A percentile compares a stretch with the other conserved stretches of the same genome.
phyloP scores from a whole-genome alignment of 1,140 invertebrate genomes.

The Drosophila kanapiae region DNA sequence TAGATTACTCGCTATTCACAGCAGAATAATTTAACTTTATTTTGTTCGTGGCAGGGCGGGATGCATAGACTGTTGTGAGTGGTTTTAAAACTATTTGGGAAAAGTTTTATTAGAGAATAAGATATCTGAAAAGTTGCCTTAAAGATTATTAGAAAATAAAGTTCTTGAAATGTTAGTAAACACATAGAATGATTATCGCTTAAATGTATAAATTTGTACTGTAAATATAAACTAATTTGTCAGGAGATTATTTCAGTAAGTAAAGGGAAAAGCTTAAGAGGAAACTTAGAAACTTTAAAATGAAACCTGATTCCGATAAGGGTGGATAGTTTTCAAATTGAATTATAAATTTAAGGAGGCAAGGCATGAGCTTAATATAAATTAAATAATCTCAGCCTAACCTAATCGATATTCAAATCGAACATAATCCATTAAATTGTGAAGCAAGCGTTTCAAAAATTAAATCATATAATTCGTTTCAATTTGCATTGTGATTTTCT shows the following conservation, averaged over 20 bases:
- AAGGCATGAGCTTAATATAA: background rate
- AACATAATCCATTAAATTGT: background rate
- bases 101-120: background rate
- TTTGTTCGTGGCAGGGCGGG: background rate
- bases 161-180: background rate
- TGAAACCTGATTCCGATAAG: too few species aligned
- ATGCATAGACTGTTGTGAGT: background rate
- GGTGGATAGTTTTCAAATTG: background rate
- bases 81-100: background rate
- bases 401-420: background rate
- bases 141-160: too few species aligned
- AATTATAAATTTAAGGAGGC: background rate
- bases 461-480: slow-evolving; percentile 22
- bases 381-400: background rate
- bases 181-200: background rate
- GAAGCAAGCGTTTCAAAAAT: slow-evolving; percentile 13
- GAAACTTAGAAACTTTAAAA: too few species aligned
- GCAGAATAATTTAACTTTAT: slow-evolving; percentile 15
- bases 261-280: too few species aligned
- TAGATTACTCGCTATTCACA: slow-evolving; percentile 29
- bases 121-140: background rate
- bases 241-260: too few species aligned
- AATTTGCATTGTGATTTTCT: slow-evolving; percentile 44
- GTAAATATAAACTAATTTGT: too few species aligned
- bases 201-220: too few species aligned